phyloP scores from a whole-genome alignment of 2,888 invertebrate species.

The Notodonta ziczac region DNA sequence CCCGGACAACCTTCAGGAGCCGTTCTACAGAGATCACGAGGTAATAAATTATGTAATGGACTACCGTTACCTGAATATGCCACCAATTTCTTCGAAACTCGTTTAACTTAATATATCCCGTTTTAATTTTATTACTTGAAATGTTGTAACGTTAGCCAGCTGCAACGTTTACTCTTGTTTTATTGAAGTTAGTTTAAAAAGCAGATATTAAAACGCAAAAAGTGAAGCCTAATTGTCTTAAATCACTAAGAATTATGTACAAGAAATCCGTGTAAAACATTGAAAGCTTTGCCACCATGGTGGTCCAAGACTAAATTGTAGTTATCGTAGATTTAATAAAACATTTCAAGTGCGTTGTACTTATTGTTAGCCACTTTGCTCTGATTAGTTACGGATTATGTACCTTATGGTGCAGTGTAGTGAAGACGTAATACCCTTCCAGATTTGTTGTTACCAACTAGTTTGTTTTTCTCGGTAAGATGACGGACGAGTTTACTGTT shows the following conservation, averaged over 20 bases:
- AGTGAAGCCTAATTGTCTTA: background rate
- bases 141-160: background rate
- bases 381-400: conserved; percentile 22
- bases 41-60: conserved; percentile 70
- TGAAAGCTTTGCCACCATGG: background rate
- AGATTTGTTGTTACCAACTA: conserved; percentile 17
- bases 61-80: background rate
- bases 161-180: background rate
- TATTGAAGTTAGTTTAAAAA: background rate
- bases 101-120: background rate
- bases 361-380: conserved; percentile 11
- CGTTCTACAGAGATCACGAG: conserved; percentile 97
- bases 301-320: background rate
- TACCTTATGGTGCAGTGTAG: conserved; percentile 22
- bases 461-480: conserved; percentile 1
- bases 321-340: background rate
- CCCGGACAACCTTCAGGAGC: conserved; percentile 96
- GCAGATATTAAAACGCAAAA: conserved; percentile 4
- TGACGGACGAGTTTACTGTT: background rate
- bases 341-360: background rate
- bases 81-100: background rate
- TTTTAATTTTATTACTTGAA: background rate
- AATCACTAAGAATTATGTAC: conserved; percentile 4
- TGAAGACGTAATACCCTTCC: conserved; percentile 17
- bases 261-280: background rate